phyloP scores from a whole-genome alignment of 2,113 vertebrate species.

The Numida meleagris region DNA sequence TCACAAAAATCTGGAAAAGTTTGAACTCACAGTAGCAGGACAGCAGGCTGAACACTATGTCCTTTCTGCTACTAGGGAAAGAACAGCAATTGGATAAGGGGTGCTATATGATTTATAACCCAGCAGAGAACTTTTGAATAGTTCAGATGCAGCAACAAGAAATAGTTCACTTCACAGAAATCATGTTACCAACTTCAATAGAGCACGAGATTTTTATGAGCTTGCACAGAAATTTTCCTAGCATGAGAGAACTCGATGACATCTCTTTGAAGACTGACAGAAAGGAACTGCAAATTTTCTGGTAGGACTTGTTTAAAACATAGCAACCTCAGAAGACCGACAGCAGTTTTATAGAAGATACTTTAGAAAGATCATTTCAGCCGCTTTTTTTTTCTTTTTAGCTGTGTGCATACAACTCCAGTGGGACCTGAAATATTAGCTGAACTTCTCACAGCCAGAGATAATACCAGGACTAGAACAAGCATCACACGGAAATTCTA shows the following conservation, averaged over 20 bases:
- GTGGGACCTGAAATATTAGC: not conserved
- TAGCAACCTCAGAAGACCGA: no score
- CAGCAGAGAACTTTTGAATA: not conserved
- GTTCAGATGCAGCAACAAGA: not conserved
- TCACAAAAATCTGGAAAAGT: not conserved
- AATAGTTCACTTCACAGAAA: not conserved
- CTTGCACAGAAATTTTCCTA: not conserved
- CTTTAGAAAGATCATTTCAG: no score
- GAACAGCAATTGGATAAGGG: not conserved
- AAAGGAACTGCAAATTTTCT: no score
- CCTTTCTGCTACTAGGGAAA: not conserved
- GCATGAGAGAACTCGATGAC: not conserved
- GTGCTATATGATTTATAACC: not conserved
- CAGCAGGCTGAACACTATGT: not conserved
- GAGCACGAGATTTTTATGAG: not conserved
- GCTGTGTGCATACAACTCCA: not conserved
- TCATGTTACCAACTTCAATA: not conserved
- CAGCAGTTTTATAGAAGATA: no score
- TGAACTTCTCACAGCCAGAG: not conserved
- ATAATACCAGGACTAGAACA: not conserved
- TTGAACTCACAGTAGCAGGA: not conserved
- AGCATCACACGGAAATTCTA: not conserved
- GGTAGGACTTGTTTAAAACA: no score
- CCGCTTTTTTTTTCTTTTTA: no score
- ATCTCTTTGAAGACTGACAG: not conserved